These are phyloP conservation scores for chimpanzee (Pan troglodytes) DNA, from an alignment of 2,113 vertebrate genomes.

Conservation along the genomic window NHGRI_mPanTro3-v2.1_pri NC_072412.2:98227501-98228000, in stretches of 20 bases:
- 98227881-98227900: neutral
- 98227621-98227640: neutral
- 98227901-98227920: neutral
- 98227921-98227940: neutral
- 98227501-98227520: neutral
- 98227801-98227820: neutral
- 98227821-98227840: neutral
- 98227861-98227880: neutral
- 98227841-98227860: neutral
- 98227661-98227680: neutral
- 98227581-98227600: neutral
- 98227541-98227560: neutral
- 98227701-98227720: neutral
- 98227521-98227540: constrained; percentile 5
- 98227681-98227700: neutral
- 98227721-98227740: neutral
- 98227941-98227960: neutral
- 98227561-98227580: neutral
- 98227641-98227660: neutral
- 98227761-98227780: neutral
- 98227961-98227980: neutral
- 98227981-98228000: neutral
- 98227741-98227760: neutral
- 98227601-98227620: neutral
- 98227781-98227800: neutral